A percentile compares a stretch with the other conserved stretches of the same genome.
Conservation (phyloP, 2,113 vertebrate genomes). For the Pluvialis apricaria region DNA sequence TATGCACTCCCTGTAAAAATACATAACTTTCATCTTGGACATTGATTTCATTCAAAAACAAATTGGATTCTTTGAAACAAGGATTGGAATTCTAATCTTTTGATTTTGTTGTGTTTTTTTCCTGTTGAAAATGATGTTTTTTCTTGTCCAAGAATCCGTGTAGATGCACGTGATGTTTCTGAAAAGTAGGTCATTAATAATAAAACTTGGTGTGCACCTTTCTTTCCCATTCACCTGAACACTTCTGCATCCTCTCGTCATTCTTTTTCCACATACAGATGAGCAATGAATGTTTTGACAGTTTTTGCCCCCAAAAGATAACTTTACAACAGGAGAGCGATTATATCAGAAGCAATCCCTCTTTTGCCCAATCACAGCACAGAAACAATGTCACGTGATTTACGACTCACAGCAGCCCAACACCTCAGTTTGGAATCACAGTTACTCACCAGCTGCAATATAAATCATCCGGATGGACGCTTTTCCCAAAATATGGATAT, state of each 20-base stretch:
- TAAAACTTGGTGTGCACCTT: not conserved
- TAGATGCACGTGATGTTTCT: not conserved
- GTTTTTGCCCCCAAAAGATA: not conserved
- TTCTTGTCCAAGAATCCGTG: not conserved
- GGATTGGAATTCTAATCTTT: not conserved
- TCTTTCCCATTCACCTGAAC: not conserved
- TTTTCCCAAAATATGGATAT: not conserved
- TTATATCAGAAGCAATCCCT: not conserved
- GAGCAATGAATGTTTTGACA: not conserved
- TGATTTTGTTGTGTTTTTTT: not conserved
- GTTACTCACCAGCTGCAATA: not conserved
- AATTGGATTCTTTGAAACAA: not conserved
- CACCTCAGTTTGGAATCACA: accelerated
- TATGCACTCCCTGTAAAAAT: not conserved
- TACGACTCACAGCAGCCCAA: not conserved
- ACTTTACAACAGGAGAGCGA: not conserved
- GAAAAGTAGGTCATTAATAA: not conserved
- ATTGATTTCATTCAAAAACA: not conserved
- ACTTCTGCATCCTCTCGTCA: not conserved
- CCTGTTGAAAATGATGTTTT: not conserved
- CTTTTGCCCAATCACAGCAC: not conserved
- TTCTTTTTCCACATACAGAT: not conserved
- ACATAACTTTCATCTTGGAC: not conserved
- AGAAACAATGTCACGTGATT: not conserved
- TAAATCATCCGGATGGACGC: not conserved